Conservation (phyloP, 2,888 invertebrate species). For the Epistrophe grossulariae region DNA sequence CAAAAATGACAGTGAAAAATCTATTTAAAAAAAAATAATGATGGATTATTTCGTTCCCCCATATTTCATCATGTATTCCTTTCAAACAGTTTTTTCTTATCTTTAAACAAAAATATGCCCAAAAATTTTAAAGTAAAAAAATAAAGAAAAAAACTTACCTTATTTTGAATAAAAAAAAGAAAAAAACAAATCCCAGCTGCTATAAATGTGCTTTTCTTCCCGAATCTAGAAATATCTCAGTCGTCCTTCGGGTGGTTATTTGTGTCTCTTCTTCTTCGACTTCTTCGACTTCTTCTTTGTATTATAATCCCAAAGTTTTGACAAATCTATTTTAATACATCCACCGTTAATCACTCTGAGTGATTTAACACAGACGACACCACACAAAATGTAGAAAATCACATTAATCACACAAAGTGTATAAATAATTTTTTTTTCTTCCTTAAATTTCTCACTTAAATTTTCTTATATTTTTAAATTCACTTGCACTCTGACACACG, state of each 20-base stretch:
- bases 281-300: not conserved
- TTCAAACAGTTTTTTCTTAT: not conserved
- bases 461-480: constrained; percentile 23
- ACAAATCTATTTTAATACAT: constrained; percentile 45
- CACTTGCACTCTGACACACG: constrained; percentile 66
- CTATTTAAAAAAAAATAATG: not conserved
- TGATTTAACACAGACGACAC: constrained; percentile 37
- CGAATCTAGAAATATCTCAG: not conserved
- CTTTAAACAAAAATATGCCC: constrained; percentile 4
- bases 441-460: constrained; percentile 15
- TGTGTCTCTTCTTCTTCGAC: constrained; percentile 17
- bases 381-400: constrained; percentile 19
- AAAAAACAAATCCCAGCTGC: constrained; percentile 38
- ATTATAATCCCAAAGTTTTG: constrained; percentile 69
- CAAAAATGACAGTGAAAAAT: constrained; percentile 12
- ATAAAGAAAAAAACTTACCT: not conserved
- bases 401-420: constrained; percentile 35
- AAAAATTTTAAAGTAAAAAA: not conserved
- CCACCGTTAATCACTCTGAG: constrained; percentile 63
- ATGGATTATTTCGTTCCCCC: not conserved
- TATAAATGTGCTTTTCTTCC: not conserved
- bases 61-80: not conserved
- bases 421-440: constrained; percentile 9
- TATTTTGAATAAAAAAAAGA: not conserved
- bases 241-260: constrained; percentile 7